Evolutionary conservation across 1,140 invertebrate species (phyloP).

Genomic region (Branchinecta lindahli): DNA sequence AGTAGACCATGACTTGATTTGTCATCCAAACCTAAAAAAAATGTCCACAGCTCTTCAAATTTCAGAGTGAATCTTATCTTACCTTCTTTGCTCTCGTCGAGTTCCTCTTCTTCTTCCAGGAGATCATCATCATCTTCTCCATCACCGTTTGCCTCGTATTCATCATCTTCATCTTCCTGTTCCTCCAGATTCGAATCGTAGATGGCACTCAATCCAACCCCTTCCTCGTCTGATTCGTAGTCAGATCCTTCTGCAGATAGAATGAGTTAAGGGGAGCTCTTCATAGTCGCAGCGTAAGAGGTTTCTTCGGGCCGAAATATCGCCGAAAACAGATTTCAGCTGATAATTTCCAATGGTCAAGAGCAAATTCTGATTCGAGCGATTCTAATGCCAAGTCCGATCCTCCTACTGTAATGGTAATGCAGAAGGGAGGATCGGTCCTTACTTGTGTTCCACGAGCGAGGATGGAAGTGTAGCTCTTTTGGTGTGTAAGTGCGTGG

Average conservation of each 20-base stretch:
- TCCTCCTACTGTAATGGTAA: too few relatives aligned
- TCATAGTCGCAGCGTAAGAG: background rate
- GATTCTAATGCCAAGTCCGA: too few relatives aligned
- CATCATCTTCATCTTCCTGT: slow-evolving; percentile 44
- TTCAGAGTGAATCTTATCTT: background rate
- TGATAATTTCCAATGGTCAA: too few relatives aligned
- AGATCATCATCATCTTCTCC: slow-evolving; percentile 41
- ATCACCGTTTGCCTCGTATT: slow-evolving; percentile 40
- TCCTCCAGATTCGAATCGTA: slow-evolving; percentile 55
- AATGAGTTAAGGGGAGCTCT: slow-evolving; percentile 20
- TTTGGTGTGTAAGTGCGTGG: too few relatives aligned
- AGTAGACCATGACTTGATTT: too few relatives aligned
- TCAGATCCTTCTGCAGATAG: slow-evolving; percentile 34
- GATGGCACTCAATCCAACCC: slow-evolving; percentile 49
- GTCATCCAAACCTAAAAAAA: too few relatives aligned
- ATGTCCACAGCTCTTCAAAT: background rate
- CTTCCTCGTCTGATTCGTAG: slow-evolving; percentile 36
- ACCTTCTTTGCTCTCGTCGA: slow-evolving; percentile 22
- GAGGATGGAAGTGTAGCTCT: too few relatives aligned
- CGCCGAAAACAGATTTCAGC: too few relatives aligned
- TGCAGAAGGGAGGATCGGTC: too few relatives aligned
- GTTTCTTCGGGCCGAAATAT: too few relatives aligned
- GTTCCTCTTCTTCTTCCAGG: slow-evolving; percentile 40
- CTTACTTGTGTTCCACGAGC: too few relatives aligned
- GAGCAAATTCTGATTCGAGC: too few relatives aligned